phyloP scores from a whole-genome alignment of 2,888 invertebrate species.

The Lasioglossum malachurum region DNA sequence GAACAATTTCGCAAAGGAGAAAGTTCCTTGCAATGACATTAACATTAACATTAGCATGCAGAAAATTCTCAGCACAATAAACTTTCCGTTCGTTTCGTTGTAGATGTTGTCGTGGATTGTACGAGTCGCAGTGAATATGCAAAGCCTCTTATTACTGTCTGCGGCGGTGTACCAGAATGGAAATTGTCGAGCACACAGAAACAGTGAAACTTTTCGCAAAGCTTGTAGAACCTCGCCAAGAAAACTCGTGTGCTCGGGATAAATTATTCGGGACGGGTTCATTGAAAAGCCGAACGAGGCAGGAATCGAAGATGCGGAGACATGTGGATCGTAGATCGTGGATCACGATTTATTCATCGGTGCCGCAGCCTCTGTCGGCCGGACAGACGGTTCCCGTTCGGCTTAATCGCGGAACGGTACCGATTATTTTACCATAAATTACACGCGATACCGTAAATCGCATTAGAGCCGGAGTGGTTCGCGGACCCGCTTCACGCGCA shows the following conservation, averaged over 20 bases:
- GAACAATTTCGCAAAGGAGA: too few relatives aligned
- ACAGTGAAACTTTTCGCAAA: background rate
- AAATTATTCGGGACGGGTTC: background rate
- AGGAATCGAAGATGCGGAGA: background rate
- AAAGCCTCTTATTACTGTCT: background rate
- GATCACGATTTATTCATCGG: background rate
- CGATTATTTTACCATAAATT: constrained; percentile 49
- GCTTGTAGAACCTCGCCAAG: background rate
- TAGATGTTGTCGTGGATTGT: background rate
- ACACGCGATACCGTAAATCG: constrained; percentile 53
- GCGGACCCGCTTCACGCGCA: constrained; percentile 42
- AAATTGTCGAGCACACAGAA: background rate
- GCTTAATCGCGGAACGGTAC: constrained; percentile 20
- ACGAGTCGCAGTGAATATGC: background rate
- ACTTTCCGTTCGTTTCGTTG: background rate
- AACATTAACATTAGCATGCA: background rate
- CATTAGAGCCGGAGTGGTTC: constrained; percentile 46
- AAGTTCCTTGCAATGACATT: background rate
- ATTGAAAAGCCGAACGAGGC: background rate
- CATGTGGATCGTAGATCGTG: background rate
- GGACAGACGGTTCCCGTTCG: background rate
- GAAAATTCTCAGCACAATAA: background rate
- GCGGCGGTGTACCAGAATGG: background rate
- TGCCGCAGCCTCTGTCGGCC: background rate
- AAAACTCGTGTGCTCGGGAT: background rate